Base-by-base conservation (phyloP, 2,888 invertebrate genomes). In the Lycia hirtaria region DNA sequence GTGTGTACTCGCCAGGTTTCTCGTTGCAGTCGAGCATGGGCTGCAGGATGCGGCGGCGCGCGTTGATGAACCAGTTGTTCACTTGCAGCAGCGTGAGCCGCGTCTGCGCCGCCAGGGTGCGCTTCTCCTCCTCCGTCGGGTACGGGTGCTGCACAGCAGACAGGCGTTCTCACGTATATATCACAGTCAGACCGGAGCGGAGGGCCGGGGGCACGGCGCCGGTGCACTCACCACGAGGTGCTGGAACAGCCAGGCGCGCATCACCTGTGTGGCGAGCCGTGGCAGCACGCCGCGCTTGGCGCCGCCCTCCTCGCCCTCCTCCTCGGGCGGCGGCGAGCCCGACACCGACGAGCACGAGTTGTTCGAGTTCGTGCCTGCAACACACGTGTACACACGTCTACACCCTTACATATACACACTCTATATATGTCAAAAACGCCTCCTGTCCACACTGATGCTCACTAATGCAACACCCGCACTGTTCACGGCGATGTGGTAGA, bases 21-120 rank as follows among this genome's bases (percentile, higher is more conserved):
- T 92, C 92, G 1, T 87, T 77, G 41, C 90, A 90, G 66, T 98
- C 98, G 44, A 98, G 84, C 98, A 98, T 98, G 0, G 98, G 98
- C 81, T 98, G 98, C 50, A 98, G 91, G 72, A 98, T 98, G 68
- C 98, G 93, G 56, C 98, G 93, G 30, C 98, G 93, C 2, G 98
- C 98, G 89, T 98, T 98, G 67, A 98, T 98, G 86, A 98, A 97
- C 97, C 97, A 97, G 80, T 97, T 97, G 91, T 97, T 97, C 62
- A 98, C 97, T 88, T 97, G 97, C 38, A 97, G 92, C 47, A 97
- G 87, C 0, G 98, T 98, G 54, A 98, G 93, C 73, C 97, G 95
- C 28, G 98, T 98, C 83, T 98, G 97, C 20, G 95, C 95, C 1
- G 98, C 97, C 59, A 98, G 96, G 62, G 96, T 95, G 26, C 97